Evolutionary conservation across 35 echinoderm and acorn worm genomes (phyloP), one percentile per base, ranked within the genome.

Genomic region (Amphiura filiformis): DNA sequence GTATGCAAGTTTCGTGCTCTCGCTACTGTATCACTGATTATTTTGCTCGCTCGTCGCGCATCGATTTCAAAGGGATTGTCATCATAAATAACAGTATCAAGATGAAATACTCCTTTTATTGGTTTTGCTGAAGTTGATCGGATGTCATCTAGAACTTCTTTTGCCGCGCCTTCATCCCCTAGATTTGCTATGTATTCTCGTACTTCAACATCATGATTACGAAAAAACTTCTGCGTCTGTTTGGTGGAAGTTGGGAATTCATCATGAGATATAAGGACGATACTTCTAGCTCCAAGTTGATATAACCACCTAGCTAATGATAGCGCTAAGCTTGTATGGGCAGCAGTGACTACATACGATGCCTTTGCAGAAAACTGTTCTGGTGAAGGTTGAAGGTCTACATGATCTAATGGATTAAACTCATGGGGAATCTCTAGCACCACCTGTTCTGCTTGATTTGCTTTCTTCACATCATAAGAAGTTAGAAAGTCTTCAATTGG

Each of bases 331-430:
- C 92, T 89, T 28, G 76, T 57, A 36, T 82, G 38, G 26, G 80
- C 86, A 57, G 85, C 92, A 28, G 86, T 97, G 33, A 97, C 38
- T 28, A 97, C 77, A 75, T 97, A 97, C 9, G 92, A 91, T 38
- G 83, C 86, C 13, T 91, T 97, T 36, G 85, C 34, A 34, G 88
- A 87, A 81, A 97, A 94, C 13, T 85, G 80, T 28, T 84, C 79
- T 0, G 49, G 52, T 23, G 86, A 39, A 35, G 91, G 86, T 34
- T 83, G 80, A 13, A 38, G 80, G n/a, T n/a, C n/a, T n/a, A n/a
- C n/a, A n/a, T n/a, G n/a, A 23, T 92, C 82, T 39, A 36, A 40
- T n/a, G 91, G 91, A 37, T 93, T 57, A 65, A 93, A 86, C 37
- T 39, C 80, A 61, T 82, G 65, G 26, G 91, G 86, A n/a, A 93